Evolutionary conservation across 2,888 invertebrate species (phyloP).

Genomic region (Pseudeuparius sepicola): DNA sequence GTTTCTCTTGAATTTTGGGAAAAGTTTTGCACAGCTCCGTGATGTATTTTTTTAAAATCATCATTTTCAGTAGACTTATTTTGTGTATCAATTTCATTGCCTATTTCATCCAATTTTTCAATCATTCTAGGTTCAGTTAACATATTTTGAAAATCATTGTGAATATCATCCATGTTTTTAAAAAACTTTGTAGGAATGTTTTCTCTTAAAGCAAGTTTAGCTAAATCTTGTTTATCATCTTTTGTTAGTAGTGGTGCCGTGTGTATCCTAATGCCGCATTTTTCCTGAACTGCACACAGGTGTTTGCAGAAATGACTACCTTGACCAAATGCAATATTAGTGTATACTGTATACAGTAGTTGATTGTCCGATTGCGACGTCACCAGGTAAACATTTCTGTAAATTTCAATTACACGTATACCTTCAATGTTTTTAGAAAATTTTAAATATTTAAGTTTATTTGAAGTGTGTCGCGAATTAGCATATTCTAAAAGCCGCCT

Average conservation of each 20-base stretch:
- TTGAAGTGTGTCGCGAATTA: background rate
- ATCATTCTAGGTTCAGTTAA: no score
- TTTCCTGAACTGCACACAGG: slow-evolving; percentile 3
- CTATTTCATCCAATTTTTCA: background rate
- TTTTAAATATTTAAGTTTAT: slow-evolving; percentile 4
- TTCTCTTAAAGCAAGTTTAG: slow-evolving; percentile 2
- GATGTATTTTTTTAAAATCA: no score
- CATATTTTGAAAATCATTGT: slow-evolving; percentile 1
- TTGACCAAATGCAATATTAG: slow-evolving; percentile 3
- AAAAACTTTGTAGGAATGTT: slow-evolving; percentile 4
- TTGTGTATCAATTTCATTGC: background rate
- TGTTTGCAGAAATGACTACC: slow-evolving; percentile 2
- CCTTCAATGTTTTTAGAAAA: slow-evolving; percentile 8
- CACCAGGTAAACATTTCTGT: no score
- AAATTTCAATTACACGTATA: no score
- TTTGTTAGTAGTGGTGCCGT: slow-evolving; percentile 2
- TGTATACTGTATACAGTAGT: no score
- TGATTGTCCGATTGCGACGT: background rate
- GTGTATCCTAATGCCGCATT: slow-evolving; percentile 1
- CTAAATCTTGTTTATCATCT: background rate
- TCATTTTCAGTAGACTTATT: no score
- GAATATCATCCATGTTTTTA: slow-evolving; percentile 2
- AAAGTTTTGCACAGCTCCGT: no score
- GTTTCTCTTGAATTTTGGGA: no score
- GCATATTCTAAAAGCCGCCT: background rate